Evolutionary conservation across 2,797 vertebrate genomes (phyloP).

Genomic region (Sebastes umbrosus): DNA sequence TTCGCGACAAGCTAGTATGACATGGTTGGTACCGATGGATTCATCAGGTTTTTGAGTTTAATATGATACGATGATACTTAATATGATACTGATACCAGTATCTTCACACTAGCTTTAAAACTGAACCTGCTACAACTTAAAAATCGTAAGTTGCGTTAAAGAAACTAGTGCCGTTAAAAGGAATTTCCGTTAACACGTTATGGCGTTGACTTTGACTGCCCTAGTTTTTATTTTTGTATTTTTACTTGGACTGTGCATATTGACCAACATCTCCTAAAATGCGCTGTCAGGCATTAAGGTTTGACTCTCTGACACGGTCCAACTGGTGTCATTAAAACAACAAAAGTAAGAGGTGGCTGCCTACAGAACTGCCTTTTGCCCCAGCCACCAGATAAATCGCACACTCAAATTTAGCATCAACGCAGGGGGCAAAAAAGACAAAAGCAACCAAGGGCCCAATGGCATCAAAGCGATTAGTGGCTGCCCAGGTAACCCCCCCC

Average conservation of each 20-base stretch:
- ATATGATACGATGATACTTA: too few species aligned
- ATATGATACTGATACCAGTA: too few species aligned
- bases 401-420: conserved; percentile 87
- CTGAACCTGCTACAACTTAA: too few species aligned
- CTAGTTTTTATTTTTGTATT: not conserved
- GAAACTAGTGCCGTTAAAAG: too few species aligned
- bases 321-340: conserved; percentile 38
- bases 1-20: too few species aligned
- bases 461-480: conserved; percentile 87
- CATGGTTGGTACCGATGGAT: too few species aligned
- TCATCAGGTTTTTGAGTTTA: too few species aligned
- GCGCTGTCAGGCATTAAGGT: not conserved
- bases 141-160: too few species aligned
- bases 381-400: conserved; percentile 85
- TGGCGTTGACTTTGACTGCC: too few species aligned
- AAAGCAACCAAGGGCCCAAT: conserved; percentile 81
- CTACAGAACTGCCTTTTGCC: conserved; percentile 54
- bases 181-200: too few species aligned
- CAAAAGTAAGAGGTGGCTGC: conserved; percentile 40
- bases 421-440: conserved; percentile 83
- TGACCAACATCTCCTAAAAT: not conserved
- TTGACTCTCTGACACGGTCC: conserved; percentile 12
- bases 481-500: conserved; percentile 80
- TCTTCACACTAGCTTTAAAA: too few species aligned
- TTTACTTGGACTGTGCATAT: not conserved